Percentiles rank a stretch among this genome's conserved stretches.
phyloP scores from a whole-genome alignment of 2,888 invertebrate species.

The Mythimna albipuncta region DNA sequence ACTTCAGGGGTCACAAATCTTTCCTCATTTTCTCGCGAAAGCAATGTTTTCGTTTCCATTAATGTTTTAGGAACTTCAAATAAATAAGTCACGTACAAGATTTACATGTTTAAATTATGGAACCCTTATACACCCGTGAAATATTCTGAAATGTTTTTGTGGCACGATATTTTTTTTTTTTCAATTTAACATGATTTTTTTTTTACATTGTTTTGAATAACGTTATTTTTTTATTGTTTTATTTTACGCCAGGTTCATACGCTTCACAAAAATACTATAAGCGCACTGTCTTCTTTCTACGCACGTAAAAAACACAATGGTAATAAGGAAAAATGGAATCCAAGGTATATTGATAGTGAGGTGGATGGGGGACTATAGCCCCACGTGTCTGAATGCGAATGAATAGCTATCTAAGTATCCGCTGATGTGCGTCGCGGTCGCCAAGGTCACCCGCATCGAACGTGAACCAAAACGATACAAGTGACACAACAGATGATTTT shows the following conservation, averaged over 20 bases:
- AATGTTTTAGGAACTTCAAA: not conserved
- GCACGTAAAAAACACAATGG: conserved; percentile 1
- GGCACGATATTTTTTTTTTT: not conserved
- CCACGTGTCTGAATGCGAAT: conserved; percentile 62
- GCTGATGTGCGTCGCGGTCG: conserved; percentile 31
- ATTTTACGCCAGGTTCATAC: not conserved
- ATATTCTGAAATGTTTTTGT: not conserved
- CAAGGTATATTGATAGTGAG: conserved; percentile 32
- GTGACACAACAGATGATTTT: conserved; percentile 35
- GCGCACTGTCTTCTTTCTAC: not conserved
- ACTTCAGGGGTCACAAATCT: conserved; percentile 24
- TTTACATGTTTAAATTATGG: not conserved
- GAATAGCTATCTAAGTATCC: conserved; percentile 42
- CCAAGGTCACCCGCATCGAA: conserved; percentile 63
- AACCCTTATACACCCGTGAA: not conserved
- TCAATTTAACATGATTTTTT: not conserved
- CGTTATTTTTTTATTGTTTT: not conserved
- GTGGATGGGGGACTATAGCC: conserved; percentile 45
- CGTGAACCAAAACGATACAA: conserved; percentile 27
- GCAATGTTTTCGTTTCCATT: conserved; percentile 7
- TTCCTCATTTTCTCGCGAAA: conserved; percentile 11
- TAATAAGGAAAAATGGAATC: not conserved
- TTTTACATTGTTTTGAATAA: not conserved
- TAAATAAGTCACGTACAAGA: not conserved
- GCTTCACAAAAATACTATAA: not conserved